These are phyloP conservation scores for Plotosus lineatus DNA, from an alignment of 2,113 vertebrate genomes.

Conservation along the genomic window DNA sequence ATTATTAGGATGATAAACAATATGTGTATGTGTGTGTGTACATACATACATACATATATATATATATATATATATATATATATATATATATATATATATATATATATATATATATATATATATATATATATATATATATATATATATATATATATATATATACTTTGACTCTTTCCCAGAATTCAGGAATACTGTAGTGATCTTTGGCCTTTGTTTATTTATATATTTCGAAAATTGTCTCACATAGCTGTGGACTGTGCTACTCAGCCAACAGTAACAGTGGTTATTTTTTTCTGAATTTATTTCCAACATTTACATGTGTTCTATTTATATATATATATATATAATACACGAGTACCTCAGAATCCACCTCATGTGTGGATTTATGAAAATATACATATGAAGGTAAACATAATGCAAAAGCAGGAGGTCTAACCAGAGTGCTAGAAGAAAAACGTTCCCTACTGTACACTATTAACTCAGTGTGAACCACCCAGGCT, in stretches of 20 bases:
- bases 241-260: background rate
- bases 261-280: background rate
- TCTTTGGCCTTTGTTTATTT: background rate
- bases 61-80: too few species aligned
- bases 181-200: background rate
- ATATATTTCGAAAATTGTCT: background rate
- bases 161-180: background rate
- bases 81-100: too few species aligned
- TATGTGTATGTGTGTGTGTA: too few species aligned
- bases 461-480: conserved; percentile 24
- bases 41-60: too few species aligned
- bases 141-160: too few species aligned
- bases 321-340: background rate
- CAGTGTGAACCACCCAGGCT: conserved; percentile 45
- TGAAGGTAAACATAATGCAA: background rate
- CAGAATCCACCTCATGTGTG: background rate
- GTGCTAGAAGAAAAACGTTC: conserved; percentile 32
- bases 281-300: background rate
- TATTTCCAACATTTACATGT: background rate
- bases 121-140: too few species aligned
- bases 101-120: too few species aligned
- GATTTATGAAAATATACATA: background rate
- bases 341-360: background rate
- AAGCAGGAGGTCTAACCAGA: conserved; percentile 15
- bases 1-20: too few species aligned